phyloP scores from a whole-genome alignment of 30 jellyfish, hydroid and myxozoan species.

The Pseudorhiza aurosa region DNA sequence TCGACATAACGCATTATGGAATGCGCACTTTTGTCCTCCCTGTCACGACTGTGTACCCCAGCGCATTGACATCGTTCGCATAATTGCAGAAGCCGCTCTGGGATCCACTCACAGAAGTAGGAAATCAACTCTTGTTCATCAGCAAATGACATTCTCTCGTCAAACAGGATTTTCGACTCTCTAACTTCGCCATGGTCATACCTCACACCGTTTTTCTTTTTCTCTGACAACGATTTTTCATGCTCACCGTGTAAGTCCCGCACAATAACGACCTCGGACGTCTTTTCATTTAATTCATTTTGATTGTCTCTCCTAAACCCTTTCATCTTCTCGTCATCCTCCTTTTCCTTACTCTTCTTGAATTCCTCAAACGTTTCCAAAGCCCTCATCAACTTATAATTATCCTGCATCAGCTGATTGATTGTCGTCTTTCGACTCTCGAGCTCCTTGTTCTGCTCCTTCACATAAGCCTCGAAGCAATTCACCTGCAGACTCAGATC shows the following conservation, averaged over 20 bases:
- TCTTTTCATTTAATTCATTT: conserved; percentile 10
- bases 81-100: conserved; percentile 16
- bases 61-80: conserved; percentile 1
- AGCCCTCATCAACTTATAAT: conserved; percentile 36
- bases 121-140: background rate
- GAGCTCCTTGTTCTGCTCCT: conserved; percentile 27
- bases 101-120: background rate
- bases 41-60: background rate
- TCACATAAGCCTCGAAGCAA: background rate
- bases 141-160: background rate
- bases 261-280: conserved; percentile 4
- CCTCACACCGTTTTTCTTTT: background rate
- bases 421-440: conserved; percentile 5
- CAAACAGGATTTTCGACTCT: background rate
- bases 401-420: conserved; percentile 17
- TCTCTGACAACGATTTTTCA: background rate
- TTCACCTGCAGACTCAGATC: background rate
- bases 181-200: too few relatives aligned
- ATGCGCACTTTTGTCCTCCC: background rate
- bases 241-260: background rate
- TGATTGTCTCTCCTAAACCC: conserved; percentile 4
- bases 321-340: background rate
- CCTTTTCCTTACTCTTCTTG: background rate
- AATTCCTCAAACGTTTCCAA: conserved; percentile 27
- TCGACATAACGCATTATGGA: background rate